phyloP scores from a whole-genome alignment of 2,888 invertebrate species.

The Leptopilina syphax region DNA sequence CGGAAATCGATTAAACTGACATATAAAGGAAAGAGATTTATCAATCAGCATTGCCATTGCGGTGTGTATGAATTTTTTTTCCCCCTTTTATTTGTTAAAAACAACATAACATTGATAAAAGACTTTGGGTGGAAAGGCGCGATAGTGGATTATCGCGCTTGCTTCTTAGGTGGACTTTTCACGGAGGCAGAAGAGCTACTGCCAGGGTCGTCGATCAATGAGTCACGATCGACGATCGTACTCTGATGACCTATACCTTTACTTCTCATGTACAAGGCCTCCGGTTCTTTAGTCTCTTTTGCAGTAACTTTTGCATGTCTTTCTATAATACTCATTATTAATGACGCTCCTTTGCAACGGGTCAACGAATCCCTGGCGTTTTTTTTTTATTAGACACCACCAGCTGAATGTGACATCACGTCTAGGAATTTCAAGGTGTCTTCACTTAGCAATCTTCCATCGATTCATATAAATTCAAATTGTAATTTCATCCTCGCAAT shows the following conservation, averaged over 20 bases:
- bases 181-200: constrained; percentile 33
- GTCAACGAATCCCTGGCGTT: constrained; percentile 19
- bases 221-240: constrained; percentile 38
- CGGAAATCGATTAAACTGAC: constrained; percentile 27
- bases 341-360: constrained; percentile 1
- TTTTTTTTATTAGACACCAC: constrained; percentile 20
- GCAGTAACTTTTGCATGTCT: constrained; percentile 28
- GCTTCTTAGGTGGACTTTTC: constrained; percentile 32
- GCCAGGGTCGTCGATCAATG: constrained; percentile 36
- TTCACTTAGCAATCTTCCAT: background rate
- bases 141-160: background rate
- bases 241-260: constrained; percentile 35
- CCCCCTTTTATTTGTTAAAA: background rate
- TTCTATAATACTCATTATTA: constrained; percentile 11
- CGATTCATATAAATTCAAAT: constrained; percentile 9
- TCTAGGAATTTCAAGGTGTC: constrained; percentile 29
- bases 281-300: constrained; percentile 15
- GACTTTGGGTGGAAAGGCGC: constrained; percentile 12
- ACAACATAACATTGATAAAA: background rate
- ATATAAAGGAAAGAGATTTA: constrained; percentile 9
- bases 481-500: background rate
- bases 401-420: constrained; percentile 18
- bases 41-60: constrained; percentile 25
- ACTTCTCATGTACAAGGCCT: constrained; percentile 28
- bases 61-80: background rate